These are phyloP conservation scores for Pemphredon lugubris DNA, from an alignment of 2,888 invertebrate genomes.

Conservation along the genomic window DNA sequence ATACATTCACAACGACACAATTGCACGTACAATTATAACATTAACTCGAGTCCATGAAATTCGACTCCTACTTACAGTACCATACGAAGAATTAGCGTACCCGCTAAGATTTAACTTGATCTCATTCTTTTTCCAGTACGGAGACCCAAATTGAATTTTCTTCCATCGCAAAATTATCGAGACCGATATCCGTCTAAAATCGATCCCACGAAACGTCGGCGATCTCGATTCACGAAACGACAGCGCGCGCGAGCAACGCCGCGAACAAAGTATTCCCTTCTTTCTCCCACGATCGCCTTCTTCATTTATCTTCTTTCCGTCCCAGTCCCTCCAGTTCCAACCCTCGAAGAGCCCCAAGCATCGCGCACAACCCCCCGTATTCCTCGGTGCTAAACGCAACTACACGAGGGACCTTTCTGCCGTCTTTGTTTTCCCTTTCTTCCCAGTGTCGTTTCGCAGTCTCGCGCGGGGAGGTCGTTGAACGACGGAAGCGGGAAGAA, in stretches of 20 bases:
- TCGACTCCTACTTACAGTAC: no score
- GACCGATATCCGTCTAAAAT: no score
- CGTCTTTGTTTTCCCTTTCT: slow-evolving; percentile 81
- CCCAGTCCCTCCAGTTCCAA: slow-evolving; percentile 63
- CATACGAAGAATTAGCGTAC: no score
- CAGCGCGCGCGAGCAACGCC: slow-evolving; percentile 47
- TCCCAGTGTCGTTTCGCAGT: slow-evolving; percentile 79
- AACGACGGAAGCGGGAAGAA: slow-evolving; percentile 62
- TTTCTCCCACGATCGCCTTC: slow-evolving; percentile 26
- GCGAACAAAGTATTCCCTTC: slow-evolving; percentile 52
- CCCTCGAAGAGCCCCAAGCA: slow-evolving; percentile 64
- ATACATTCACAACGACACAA: not conserved
- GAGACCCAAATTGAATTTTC: no score
- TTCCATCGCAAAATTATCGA: no score
- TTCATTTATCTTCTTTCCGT: slow-evolving; percentile 42
- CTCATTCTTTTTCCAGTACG: no score
- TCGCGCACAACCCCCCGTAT: slow-evolving; percentile 73
- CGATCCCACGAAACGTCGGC: no score
- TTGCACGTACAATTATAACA: no score
- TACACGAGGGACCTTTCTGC: slow-evolving; percentile 76
- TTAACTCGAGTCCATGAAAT: no score
- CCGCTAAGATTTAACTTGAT: no score
- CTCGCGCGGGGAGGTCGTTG: slow-evolving; percentile 65
- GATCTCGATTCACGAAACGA: slow-evolving; percentile 32
- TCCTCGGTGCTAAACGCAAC: slow-evolving; percentile 77